Evolutionary conservation across 2,797 vertebrate species (phyloP).

Genomic region (Margarornis squamiger): DNA sequence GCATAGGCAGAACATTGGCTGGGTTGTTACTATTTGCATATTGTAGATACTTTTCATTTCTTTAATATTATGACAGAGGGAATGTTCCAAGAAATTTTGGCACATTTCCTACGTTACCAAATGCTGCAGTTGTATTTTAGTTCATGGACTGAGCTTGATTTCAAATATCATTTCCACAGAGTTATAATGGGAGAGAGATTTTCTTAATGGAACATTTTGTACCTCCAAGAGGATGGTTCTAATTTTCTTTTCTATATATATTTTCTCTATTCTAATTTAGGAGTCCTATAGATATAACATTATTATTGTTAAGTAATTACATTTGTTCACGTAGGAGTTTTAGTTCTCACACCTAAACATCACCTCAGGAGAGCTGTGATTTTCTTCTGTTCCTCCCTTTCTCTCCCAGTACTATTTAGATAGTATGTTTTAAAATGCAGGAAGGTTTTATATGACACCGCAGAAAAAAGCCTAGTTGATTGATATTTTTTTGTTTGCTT

Average conservation of each 20-base stretch:
- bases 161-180: not conserved
- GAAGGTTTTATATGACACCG: not conserved
- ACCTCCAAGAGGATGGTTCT: not conserved
- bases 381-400: not conserved
- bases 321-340: not conserved
- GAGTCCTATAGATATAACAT: not conserved
- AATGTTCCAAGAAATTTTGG: conserved; percentile 49
- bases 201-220: not conserved
- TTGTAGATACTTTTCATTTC: conserved; percentile 33
- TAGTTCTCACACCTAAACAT: not conserved
- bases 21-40: conserved; percentile 19
- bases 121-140: conserved; percentile 49
- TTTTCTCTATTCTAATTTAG: not conserved
- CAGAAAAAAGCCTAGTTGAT: not conserved
- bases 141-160: conserved; percentile 18
- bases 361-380: not conserved
- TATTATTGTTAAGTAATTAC: not conserved
- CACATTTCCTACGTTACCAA: conserved; percentile 13
- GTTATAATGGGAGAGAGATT: not conserved
- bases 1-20: conserved; percentile 37
- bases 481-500: not conserved
- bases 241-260: not conserved
- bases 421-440: not conserved
- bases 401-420: not conserved
- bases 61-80: conserved; percentile 40